A percentile compares a stretch with the other conserved stretches of the same genome.
phyloP scores from a whole-genome alignment of 2,888 invertebrate species.

The Helicoverpa assulta region DNA sequence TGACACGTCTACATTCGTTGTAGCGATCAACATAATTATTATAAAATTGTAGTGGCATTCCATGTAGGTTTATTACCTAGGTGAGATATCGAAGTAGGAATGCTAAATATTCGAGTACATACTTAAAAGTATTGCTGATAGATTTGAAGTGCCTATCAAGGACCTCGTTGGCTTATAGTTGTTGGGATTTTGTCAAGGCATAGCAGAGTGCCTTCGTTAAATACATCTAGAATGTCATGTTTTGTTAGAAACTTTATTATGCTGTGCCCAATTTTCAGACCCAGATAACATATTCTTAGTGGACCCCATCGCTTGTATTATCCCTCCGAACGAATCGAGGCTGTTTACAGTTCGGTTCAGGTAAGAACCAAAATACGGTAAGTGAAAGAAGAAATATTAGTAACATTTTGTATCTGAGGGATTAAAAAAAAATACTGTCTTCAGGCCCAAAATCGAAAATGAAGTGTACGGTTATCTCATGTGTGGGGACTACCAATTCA shows the following conservation, averaged over 20 bases:
- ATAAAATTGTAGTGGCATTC: constrained; percentile 8
- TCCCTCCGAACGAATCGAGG: constrained; percentile 84
- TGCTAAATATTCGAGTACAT: neutral
- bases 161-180: too few relatives aligned
- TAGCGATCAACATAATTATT: constrained; percentile 12
- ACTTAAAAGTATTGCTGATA: too few relatives aligned
- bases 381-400: neutral
- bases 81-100: neutral
- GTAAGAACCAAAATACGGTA: constrained; percentile 61
- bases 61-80: neutral
- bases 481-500: constrained; percentile 83
- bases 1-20: constrained; percentile 7
- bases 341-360: constrained; percentile 85
- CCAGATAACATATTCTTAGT: constrained; percentile 83
- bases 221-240: too few relatives aligned
- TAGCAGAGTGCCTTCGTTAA: too few relatives aligned
- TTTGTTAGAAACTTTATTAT: too few relatives aligned
- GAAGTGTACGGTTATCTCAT: constrained; percentile 82
- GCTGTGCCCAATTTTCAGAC: constrained; percentile 72
- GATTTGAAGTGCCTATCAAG: too few relatives aligned
- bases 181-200: too few relatives aligned
- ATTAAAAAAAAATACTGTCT: neutral
- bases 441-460: constrained; percentile 80
- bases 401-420: too few relatives aligned
- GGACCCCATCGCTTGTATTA: constrained; percentile 79